Evolutionary conservation across 2,888 invertebrate species (phyloP).

Genomic region (Drosophila anomalata): DNA sequence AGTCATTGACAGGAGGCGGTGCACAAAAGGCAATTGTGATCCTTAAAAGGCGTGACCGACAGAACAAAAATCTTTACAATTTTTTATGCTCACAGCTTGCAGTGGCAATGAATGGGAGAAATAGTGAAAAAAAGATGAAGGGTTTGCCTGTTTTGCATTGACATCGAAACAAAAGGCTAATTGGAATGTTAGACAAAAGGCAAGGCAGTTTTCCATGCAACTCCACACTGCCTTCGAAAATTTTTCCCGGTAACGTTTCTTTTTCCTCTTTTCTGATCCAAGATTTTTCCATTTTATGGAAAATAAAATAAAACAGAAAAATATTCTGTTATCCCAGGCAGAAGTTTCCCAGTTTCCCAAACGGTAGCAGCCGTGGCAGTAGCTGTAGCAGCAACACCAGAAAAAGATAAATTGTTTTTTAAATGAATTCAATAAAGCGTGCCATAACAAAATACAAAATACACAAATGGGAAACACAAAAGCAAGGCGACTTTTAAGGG

Average conservation of each 20-base stretch:
- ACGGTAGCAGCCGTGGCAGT: constrained; percentile 3
- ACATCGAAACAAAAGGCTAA: constrained; percentile 74
- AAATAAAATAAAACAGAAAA: constrained; percentile 26
- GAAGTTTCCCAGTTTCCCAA: constrained; percentile 17
- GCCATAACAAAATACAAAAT: constrained; percentile 45
- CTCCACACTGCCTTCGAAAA: constrained; percentile 13
- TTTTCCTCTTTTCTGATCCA: constrained; percentile 7
- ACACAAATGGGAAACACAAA: constrained; percentile 35
- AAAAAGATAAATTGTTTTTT: constrained; percentile 77
- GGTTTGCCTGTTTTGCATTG: constrained; percentile 56
- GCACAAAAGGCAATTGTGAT: constrained; percentile 59
- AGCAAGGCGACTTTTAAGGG: constrained; percentile 30
- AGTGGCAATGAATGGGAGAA: constrained; percentile 27
- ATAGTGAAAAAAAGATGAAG: constrained; percentile 20
- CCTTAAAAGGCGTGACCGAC: constrained; percentile 41
- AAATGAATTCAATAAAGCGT: constrained; percentile 79
- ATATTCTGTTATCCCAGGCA: constrained; percentile 19
- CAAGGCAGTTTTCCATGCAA: constrained; percentile 6
- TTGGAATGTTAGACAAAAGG: constrained; percentile 67
- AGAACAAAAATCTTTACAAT: constrained; percentile 35
- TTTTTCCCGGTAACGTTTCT: constrained; percentile 9
- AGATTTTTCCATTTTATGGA: constrained; percentile 10
- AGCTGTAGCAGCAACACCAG: constrained; percentile 18
- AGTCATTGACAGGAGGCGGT: constrained; percentile 57
- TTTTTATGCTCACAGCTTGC: constrained; percentile 34